phyloP scores from a whole-genome alignment of 2,888 invertebrate genomes.

The Morinoia aosen region DNA sequence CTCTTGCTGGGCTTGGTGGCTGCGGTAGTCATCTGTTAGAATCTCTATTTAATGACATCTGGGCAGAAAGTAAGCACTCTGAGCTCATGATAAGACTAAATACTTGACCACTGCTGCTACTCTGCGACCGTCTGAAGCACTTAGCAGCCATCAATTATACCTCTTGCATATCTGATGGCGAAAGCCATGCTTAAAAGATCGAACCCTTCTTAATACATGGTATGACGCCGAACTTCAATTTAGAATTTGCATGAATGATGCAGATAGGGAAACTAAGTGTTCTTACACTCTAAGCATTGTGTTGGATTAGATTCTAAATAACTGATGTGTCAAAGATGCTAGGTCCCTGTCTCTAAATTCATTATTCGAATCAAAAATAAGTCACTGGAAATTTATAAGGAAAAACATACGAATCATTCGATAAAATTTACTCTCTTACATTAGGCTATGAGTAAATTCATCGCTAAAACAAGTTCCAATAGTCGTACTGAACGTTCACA shows the following conservation, averaged over 20 bases:
- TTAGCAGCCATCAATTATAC: background rate
- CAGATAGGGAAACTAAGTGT: background rate
- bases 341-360: background rate
- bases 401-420: too few relatives aligned
- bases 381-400: too few relatives aligned
- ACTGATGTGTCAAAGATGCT: too few relatives aligned
- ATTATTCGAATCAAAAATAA: too few relatives aligned
- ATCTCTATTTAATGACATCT: conserved; percentile 2
- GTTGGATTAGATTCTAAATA: too few relatives aligned
- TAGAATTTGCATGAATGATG: background rate
- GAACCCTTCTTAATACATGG: background rate
- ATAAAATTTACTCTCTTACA: too few relatives aligned
- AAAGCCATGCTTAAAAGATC: background rate
- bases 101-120: background rate
- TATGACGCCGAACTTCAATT: background rate
- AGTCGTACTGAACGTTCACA: too few relatives aligned
- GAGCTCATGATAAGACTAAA: background rate
- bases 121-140: background rate
- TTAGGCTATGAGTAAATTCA: too few relatives aligned
- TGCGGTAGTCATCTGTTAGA: background rate
- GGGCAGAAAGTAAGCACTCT: background rate
- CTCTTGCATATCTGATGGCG: background rate
- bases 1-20: background rate
- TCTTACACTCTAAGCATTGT: too few relatives aligned
- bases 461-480: too few relatives aligned